Evolutionary conservation across 1,140 invertebrate genomes (phyloP), one percentile per base, ranked within the genome.

Genomic region (Microplitis mediator): DNA sequence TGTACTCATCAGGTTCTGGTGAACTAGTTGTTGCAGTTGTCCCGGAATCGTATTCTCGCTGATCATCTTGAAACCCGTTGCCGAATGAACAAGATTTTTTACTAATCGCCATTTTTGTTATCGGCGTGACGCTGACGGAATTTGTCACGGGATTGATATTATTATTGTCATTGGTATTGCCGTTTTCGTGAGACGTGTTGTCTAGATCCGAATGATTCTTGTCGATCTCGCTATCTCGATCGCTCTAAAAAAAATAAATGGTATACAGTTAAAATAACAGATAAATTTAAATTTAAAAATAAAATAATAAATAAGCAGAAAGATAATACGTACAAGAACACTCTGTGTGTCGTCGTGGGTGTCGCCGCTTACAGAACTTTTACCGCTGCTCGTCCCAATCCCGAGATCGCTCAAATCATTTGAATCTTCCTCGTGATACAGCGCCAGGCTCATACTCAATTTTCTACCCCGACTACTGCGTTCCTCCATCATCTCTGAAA

Each of bases 401-500:
- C 94, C 93, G 77, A 95, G 90, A 84, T 95, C 94, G 76, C 92
- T 94, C 56, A 95, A 88, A 85, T 95, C 94, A 78, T 94, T 94
- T 16, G 91, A 89, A 79, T 95, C 93, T 74, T 95, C 93, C 76
- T 95, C 93, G 76, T 90, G 88, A 78, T 94, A 93, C 74, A 93
- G 87, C 3, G 91, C 89, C 68, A 93, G 82, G 72, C 90, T 92
- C 79, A 89, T 88, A 75, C 85, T 89, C 66, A 89, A 82, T 76
- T 89, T 89, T 34, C 87, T 83, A 61, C 88, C 87, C 58, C 88
- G 84, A 74, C 81, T 88, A 69, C 84, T 88, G 92, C 95, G 92
- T 85, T 97, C 95, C 84, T 96, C 94, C 88, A 97, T 91, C 91
- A 98, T 97, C 87, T 98, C 95, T 81, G 91, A 95, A 89, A 97